A percentile compares a stretch with the other conserved stretches of the same genome.
Conservation (phyloP, 2,888 invertebrate genomes). For the Fragum fragum region DNA sequence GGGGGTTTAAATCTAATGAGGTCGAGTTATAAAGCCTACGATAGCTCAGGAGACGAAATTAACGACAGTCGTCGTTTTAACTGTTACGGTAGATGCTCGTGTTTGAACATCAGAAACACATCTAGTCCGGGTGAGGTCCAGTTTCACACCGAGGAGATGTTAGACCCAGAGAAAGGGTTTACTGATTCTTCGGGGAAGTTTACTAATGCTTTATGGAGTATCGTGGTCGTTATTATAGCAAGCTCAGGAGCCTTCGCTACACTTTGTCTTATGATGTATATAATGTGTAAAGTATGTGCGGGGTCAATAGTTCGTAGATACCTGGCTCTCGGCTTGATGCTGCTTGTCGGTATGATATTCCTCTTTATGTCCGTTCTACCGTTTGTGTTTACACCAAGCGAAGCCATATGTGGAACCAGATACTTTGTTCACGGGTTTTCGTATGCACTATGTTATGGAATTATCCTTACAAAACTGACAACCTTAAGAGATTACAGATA, state of each 20-base stretch:
- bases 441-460: slow-evolving; percentile 94
- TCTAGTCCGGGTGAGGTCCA: slow-evolving; percentile 1
- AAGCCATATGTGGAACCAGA: slow-evolving; percentile 86
- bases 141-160: neutral
- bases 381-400: slow-evolving; percentile 86
- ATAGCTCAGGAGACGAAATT: slow-evolving; percentile 52
- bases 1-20: slow-evolving; percentile 53
- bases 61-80: slow-evolving; percentile 38
- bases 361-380: slow-evolving; percentile 86
- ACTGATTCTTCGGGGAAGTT: slow-evolving; percentile 69
- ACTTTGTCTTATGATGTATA: slow-evolving; percentile 94
- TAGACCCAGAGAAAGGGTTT: slow-evolving; percentile 64
- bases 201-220: slow-evolving; percentile 91
- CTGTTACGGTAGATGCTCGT: slow-evolving; percentile 54
- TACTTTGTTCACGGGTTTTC: slow-evolving; percentile 86
- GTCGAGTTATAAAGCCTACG: slow-evolving; percentile 60
- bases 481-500: slow-evolving; percentile 95
- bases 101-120: slow-evolving; percentile 63
- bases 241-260: slow-evolving; percentile 94
- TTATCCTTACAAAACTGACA: slow-evolving; percentile 96
- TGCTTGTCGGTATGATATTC: slow-evolving; percentile 86
- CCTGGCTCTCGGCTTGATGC: slow-evolving; percentile 85
- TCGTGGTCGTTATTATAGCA: slow-evolving; percentile 94
- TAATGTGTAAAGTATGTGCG: slow-evolving; percentile 92
- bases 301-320: slow-evolving; percentile 76